Percentiles rank a stretch among this genome's conserved stretches.
Conservation (phyloP, 2,797 vertebrate genomes). For the Peromyscus attwateri region DNA sequence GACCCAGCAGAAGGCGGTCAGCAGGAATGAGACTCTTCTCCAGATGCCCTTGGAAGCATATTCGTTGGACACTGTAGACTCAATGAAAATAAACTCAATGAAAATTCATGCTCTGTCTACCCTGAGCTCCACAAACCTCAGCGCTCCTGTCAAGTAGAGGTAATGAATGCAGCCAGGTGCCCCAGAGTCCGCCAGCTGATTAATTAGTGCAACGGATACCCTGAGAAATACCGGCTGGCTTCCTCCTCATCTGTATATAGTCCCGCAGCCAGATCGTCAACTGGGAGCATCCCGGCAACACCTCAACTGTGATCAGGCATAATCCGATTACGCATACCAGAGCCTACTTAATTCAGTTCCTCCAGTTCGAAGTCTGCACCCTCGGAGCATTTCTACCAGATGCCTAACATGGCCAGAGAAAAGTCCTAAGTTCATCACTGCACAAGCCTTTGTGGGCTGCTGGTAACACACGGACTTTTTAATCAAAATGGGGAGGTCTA, state of each 20-base stretch:
- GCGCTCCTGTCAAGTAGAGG: background rate
- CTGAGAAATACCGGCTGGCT: background rate
- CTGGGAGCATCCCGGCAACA: background rate
- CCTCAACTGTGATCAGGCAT: background rate
- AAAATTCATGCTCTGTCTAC: background rate
- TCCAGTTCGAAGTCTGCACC: conserved; percentile 3
- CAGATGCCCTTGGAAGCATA: background rate
- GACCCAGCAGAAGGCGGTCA: background rate
- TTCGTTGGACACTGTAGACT: background rate
- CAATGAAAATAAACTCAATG: conserved; percentile 11
- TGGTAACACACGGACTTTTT: conserved; percentile 57
- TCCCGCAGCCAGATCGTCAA: background rate
- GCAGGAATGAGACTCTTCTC: background rate
- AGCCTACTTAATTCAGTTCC: conserved; percentile 63
- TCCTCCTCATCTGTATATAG: background rate
- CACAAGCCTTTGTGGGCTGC: conserved; percentile 32
- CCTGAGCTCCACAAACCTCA: background rate
- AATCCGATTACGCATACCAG: conserved; percentile 22
- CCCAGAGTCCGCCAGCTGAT: background rate
- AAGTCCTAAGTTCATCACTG: conserved; percentile 11
- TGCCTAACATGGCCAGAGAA: background rate
- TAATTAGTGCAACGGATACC: background rate
- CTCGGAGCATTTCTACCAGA: background rate
- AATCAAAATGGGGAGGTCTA: conserved; percentile 56
- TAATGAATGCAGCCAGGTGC: background rate